These are phyloP conservation scores for Lycia hirtaria DNA, from an alignment of 2,888 invertebrate genomes.

Conservation along the genomic window DNA sequence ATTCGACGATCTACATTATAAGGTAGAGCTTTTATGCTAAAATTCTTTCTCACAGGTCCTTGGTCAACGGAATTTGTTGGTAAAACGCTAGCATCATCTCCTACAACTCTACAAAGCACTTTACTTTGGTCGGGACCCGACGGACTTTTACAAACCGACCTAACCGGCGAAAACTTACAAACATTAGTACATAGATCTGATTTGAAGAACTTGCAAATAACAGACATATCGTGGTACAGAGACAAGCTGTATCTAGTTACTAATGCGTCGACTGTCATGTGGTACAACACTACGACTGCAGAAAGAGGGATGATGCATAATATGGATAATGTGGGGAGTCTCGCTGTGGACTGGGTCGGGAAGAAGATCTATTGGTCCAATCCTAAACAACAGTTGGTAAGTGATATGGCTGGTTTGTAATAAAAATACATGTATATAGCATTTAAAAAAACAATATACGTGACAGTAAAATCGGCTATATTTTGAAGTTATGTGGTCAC, in stretches of 20 bases:
- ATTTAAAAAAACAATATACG: conserved; percentile 3
- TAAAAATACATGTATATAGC: no score
- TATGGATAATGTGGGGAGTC: conserved; percentile 90
- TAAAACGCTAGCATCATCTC: conserved; percentile 86
- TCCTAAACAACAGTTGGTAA: conserved; percentile 93
- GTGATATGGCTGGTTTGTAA: conserved; percentile 40
- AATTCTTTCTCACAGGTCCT: conserved; percentile 83
- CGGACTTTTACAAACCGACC: conserved; percentile 92
- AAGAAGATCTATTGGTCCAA: conserved; percentile 96
- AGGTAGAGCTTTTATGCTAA: conserved; percentile 6
- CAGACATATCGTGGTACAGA: conserved; percentile 91
- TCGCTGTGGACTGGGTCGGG: conserved; percentile 96
- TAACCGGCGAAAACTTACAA: conserved; percentile 91
- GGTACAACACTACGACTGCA: conserved; percentile 88
- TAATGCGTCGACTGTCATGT: conserved; percentile 89
- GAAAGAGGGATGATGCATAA: conserved; percentile 85
- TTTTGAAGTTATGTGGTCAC: no score
- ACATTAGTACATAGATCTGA: conserved; percentile 87
- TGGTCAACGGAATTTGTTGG: conserved; percentile 92
- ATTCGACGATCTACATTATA: background rate
- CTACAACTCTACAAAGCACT: conserved; percentile 85
- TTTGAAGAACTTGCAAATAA: conserved; percentile 87
- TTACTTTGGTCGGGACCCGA: conserved; percentile 91
- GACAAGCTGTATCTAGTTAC: conserved; percentile 91
- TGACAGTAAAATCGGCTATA: no score